Conservation (phyloP, 1,140 invertebrate genomes). For the Kradibia gibbosae region DNA sequence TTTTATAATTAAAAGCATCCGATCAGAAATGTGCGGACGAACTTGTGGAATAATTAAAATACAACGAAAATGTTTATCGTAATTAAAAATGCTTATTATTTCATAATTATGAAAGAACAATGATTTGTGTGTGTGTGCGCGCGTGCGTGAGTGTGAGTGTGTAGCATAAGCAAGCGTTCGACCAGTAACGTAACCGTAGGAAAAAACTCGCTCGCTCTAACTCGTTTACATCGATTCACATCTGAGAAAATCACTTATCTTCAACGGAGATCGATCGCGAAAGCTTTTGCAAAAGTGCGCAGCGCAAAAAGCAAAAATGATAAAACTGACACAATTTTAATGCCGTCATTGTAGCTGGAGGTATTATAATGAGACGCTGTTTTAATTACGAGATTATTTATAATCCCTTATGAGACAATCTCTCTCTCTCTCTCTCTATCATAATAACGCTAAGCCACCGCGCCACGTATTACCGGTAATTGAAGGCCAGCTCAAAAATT, state of each 20-base stretch:
- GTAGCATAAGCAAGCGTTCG: no score
- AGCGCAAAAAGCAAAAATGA: not conserved
- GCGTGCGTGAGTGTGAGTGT: no score
- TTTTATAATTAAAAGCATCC: no score
- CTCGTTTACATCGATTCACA: not conserved
- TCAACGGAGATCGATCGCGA: not conserved
- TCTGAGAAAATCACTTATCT: no score
- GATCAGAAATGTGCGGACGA: no score
- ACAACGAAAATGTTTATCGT: no score
- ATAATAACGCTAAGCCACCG: constrained; percentile 21
- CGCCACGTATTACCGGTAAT: constrained; percentile 35
- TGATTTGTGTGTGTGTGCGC: no score
- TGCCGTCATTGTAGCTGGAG: constrained; percentile 2
- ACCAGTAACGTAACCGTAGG: not conserved
- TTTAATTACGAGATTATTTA: constrained; percentile 42
- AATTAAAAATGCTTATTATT: no score
- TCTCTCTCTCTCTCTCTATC: not conserved
- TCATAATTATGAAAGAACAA: no score
- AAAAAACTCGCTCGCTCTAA: not conserved
- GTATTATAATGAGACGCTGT: constrained; percentile 4
- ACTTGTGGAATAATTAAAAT: no score
- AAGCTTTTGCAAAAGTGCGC: not conserved
- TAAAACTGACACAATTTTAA: not conserved
- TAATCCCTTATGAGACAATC: constrained; percentile 4
- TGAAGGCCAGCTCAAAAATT: constrained; percentile 29